phyloP scores from a whole-genome alignment of 1,140 invertebrate species.

The Hormaphis cornu region DNA sequence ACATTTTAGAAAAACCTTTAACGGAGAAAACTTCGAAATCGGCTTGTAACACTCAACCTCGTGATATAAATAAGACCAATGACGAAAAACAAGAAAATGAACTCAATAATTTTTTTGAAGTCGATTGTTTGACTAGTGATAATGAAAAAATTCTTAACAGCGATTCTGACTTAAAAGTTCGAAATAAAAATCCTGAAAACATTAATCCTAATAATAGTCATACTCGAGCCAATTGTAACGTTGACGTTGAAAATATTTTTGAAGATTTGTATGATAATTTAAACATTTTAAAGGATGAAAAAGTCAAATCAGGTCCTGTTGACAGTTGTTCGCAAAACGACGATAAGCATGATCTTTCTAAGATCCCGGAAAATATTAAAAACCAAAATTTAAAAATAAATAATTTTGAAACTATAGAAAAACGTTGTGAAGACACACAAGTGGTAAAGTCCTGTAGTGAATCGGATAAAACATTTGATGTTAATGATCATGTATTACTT shows the following conservation, averaged over 20 bases:
- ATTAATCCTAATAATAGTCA: background rate
- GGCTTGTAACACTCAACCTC: background rate
- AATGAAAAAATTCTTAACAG: background rate
- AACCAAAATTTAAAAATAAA: background rate
- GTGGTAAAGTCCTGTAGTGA: too few relatives aligned
- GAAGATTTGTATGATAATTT: constrained; percentile 1
- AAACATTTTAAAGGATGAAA: background rate
- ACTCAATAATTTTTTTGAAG: background rate
- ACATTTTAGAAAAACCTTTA: background rate
- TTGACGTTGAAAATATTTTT: background rate
- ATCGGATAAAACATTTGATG: background rate
- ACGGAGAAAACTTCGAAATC: background rate
- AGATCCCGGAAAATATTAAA: background rate
- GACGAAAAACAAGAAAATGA: background rate
- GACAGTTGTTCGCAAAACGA: background rate
- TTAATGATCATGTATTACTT: background rate
- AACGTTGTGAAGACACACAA: background rate
- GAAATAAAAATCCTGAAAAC: background rate
- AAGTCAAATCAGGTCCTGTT: background rate
- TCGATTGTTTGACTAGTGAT: background rate
- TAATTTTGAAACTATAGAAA: background rate
- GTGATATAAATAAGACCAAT: background rate
- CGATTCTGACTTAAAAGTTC: too few relatives aligned
- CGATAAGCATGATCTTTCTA: background rate
- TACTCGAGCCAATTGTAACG: background rate